These are phyloP conservation scores for Dascyllus trimaculatus DNA, from an alignment of 2,113 vertebrate species.

Conservation along the genomic window DNA sequence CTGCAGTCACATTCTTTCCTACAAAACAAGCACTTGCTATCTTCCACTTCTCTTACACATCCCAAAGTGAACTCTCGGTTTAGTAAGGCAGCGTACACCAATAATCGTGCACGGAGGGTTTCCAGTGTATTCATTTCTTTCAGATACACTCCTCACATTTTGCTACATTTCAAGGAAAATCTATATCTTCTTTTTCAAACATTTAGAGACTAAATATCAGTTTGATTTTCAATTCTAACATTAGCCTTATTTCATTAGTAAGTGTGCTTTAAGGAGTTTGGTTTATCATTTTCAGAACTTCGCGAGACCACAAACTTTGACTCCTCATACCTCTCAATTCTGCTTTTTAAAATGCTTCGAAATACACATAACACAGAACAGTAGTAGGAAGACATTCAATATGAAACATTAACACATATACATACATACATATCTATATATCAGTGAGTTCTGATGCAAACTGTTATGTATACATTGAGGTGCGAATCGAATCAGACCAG, in stretches of 20 bases:
- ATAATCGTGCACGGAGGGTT: constrained; percentile 3
- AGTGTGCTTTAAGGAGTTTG: constrained; percentile 45
- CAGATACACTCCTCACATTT: constrained; percentile 14
- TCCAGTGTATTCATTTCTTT: constrained; percentile 7
- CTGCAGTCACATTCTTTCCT: constrained; percentile 21
- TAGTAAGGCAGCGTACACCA: constrained; percentile 39
- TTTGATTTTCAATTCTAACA: constrained; percentile 17
- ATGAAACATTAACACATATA: constrained; percentile 72
- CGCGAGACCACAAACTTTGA: constrained; percentile 7
- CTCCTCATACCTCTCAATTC: constrained; percentile 4
- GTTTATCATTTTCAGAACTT: constrained; percentile 25
- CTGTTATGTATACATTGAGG: constrained; percentile 36
- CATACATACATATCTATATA: constrained; percentile 60
- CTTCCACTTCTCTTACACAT: constrained; percentile 3
- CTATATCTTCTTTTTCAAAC: neutral
- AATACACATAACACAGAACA: constrained; percentile 58
- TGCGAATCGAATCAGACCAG: constrained; percentile 45
- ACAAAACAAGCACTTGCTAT: constrained; percentile 42
- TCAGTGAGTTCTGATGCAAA: constrained; percentile 55
- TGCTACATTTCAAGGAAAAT: constrained; percentile 8
- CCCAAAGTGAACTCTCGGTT: constrained; percentile 19
- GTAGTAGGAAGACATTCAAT: constrained; percentile 74
- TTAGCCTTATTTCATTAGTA: constrained; percentile 3
- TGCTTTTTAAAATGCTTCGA: constrained; percentile 40
- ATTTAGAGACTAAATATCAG: constrained; percentile 22